Conservation (phyloP, 2,888 invertebrate species). For the Acronicta aceris region DNA sequence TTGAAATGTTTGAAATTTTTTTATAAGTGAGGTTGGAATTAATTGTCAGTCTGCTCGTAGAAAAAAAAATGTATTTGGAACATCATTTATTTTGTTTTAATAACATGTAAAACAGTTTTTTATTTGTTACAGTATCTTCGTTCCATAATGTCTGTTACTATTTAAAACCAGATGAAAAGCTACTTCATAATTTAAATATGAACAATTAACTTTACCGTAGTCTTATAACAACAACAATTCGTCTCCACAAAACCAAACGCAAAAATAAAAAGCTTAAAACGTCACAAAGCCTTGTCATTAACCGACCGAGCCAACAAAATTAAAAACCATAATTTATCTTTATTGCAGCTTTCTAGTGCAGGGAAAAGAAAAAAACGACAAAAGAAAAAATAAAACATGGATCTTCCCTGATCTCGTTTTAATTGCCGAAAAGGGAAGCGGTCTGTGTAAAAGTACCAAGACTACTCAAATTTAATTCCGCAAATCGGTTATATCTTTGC, state of each 20-base stretch:
- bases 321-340: slow-evolving; percentile 86
- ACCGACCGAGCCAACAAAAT: slow-evolving; percentile 69
- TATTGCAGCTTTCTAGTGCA: slow-evolving; percentile 72
- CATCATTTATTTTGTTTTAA: no score
- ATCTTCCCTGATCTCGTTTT: slow-evolving; percentile 75
- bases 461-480: slow-evolving; percentile 70
- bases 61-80: no score
- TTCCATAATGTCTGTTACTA: no score
- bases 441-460: slow-evolving; percentile 55
- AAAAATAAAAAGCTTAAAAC: slow-evolving; percentile 38
- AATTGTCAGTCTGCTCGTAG: not conserved
- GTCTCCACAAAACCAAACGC: slow-evolving; percentile 18
- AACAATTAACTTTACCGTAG: not conserved
- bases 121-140: no score
- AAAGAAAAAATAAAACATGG: slow-evolving; percentile 57
- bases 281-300: slow-evolving; percentile 42
- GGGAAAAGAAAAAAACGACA: slow-evolving; percentile 61
- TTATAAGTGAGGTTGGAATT: not conserved
- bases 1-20: slow-evolving; percentile 20
- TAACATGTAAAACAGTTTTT: no score
- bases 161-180: no score
- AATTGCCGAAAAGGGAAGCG: slow-evolving; percentile 74
- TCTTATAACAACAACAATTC: slow-evolving; percentile 3
- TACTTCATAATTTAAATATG: no score
- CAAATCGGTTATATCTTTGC: slow-evolving; percentile 63